These are phyloP conservation scores for Macropodus opercularis DNA, from an alignment of 2,797 vertebrate genomes.

Conservation along the genomic window DNA sequence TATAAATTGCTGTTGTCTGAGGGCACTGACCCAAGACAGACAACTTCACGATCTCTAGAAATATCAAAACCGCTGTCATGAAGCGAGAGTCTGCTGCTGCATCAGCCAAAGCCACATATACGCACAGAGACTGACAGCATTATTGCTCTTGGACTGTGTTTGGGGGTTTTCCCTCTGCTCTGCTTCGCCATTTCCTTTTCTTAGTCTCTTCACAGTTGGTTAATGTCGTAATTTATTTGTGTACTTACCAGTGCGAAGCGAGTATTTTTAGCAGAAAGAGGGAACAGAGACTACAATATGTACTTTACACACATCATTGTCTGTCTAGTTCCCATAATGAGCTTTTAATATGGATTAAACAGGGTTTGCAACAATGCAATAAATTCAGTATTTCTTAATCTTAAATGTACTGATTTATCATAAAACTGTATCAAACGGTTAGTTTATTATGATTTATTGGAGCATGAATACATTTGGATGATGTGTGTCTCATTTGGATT, in stretches of 20 bases:
- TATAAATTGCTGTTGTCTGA: slow-evolving; percentile 66
- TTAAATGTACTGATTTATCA: neutral
- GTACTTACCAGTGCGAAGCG: slow-evolving; percentile 6
- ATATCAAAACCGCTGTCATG: slow-evolving; percentile 70
- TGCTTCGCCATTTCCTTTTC: slow-evolving; percentile 37
- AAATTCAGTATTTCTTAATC: neutral
- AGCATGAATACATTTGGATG: too few species aligned
- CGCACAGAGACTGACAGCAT: slow-evolving; percentile 3
- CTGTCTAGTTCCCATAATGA: slow-evolving; percentile 60
- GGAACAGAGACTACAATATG: slow-evolving; percentile 23
- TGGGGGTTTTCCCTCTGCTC: slow-evolving; percentile 49
- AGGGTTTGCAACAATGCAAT: slow-evolving; percentile 6
- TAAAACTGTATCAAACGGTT: neutral
- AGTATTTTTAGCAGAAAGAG: slow-evolving; percentile 56
- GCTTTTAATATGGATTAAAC: slow-evolving; percentile 72
- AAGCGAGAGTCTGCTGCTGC: slow-evolving; percentile 49
- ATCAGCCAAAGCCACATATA: slow-evolving; percentile 51
- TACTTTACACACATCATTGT: slow-evolving; percentile 52
- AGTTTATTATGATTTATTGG: slow-evolving; percentile 1
- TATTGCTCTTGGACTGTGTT: slow-evolving; percentile 48
- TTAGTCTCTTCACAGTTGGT: slow-evolving; percentile 19
- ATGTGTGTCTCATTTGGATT: neutral
- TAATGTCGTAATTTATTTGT: slow-evolving; percentile 15
- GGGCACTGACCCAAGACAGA: slow-evolving; percentile 48
- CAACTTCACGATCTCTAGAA: slow-evolving; percentile 69